These are phyloP conservation scores for Cyclura pinguis DNA, from an alignment of 2,797 vertebrate genomes.

Conservation along the genomic window DNA sequence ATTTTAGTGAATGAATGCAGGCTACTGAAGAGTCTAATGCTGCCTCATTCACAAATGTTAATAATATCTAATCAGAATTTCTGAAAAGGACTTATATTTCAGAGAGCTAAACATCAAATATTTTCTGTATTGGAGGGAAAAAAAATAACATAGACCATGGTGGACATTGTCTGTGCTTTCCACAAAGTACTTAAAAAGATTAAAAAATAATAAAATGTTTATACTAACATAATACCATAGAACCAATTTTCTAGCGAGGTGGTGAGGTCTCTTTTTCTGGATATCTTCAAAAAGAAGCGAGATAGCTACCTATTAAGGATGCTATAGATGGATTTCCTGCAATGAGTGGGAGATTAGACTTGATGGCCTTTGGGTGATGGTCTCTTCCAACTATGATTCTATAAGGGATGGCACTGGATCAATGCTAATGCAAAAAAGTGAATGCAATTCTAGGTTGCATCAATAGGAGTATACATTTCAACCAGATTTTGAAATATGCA, in stretches of 20 bases:
- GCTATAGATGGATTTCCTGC: too few species aligned
- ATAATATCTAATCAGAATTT: neutral
- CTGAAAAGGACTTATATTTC: slow-evolving; percentile 24
- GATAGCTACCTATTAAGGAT: too few species aligned
- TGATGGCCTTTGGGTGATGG: too few species aligned
- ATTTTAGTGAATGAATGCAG: neutral
- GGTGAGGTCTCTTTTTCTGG: too few species aligned
- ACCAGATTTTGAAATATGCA: neutral
- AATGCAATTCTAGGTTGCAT: slow-evolving; percentile 24
- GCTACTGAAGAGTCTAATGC: neutral
- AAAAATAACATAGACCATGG: slow-evolving; percentile 20
- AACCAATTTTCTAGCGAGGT: neutral
- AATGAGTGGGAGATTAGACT: too few species aligned
- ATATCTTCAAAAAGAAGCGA: too few species aligned
- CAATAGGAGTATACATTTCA: neutral
- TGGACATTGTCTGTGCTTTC: neutral
- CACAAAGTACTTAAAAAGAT: neutral
- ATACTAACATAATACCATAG: slow-evolving; percentile 44
- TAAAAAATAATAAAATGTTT: slow-evolving; percentile 16
- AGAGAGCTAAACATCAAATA: slow-evolving; percentile 57
- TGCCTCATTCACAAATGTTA: neutral
- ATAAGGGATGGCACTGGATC: slow-evolving; percentile 48
- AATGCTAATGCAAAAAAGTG: slow-evolving; percentile 60
- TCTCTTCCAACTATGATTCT: slow-evolving; percentile 45
- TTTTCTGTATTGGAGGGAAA: slow-evolving; percentile 38